Percentiles rank a stretch among this genome's conserved stretches.
phyloP scores from a whole-genome alignment of 2,113 vertebrate species.

The Carassius gibelio region DNA sequence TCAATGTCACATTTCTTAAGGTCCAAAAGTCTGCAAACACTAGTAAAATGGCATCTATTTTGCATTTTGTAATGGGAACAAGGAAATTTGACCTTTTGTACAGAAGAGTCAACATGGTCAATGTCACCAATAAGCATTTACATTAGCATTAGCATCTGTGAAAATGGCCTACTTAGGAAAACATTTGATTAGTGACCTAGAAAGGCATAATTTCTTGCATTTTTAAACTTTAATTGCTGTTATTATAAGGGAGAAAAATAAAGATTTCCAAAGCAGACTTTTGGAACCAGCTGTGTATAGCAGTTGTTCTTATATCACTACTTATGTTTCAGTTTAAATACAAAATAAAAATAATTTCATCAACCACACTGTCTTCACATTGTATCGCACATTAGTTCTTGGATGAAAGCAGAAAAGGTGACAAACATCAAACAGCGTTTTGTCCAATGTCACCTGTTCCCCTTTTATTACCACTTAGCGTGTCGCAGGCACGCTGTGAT shows the following conservation, averaged over 20 bases:
- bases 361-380: background rate
- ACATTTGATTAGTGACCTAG: background rate
- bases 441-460: slow-evolving; percentile 16
- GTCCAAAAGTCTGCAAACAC: background rate
- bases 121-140: background rate
- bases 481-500: slow-evolving; percentile 31
- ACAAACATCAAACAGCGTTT: slow-evolving; percentile 13
- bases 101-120: background rate
- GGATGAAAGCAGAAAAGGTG: slow-evolving; percentile 13
- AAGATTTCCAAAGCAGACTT: no score
- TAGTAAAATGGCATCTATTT: background rate
- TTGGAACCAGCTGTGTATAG: background rate
- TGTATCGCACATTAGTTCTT: background rate
- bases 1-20: background rate
- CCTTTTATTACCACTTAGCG: slow-evolving; percentile 46
- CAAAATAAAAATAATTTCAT: background rate
- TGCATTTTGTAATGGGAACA: background rate
- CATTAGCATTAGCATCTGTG: background rate
- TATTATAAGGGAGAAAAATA: no score
- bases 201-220: background rate
- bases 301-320: background rate
- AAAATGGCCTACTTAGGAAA: background rate
- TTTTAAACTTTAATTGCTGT: background rate
- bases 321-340: background rate
- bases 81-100: background rate